A percentile compares a stretch with the other conserved stretches of the same genome.
Evolutionary conservation across 2,888 invertebrate species (phyloP).

Genomic region (Drepana falcataria): DNA sequence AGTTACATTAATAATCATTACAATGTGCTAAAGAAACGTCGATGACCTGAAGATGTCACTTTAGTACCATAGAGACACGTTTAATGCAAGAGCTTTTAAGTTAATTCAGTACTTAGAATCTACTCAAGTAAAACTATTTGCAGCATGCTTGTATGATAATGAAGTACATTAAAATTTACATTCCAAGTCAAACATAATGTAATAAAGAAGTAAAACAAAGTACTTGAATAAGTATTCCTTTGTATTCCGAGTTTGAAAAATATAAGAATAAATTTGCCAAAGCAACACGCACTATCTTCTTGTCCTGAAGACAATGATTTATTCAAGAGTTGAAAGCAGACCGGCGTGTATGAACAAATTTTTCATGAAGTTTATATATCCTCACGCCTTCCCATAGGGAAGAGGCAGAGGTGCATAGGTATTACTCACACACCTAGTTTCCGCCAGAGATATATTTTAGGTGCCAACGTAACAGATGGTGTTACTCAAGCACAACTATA

Average conservation of each 20-base stretch:
- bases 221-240: conserved; percentile 8
- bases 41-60: conserved; percentile 10
- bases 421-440: too few relatives aligned
- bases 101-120: background rate
- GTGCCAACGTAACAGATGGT: too few relatives aligned
- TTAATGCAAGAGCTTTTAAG: conserved; percentile 5
- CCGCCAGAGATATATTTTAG: too few relatives aligned
- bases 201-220: background rate
- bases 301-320: conserved; percentile 64
- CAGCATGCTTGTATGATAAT: conserved; percentile 1
- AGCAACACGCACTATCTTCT: conserved; percentile 67
- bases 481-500: too few relatives aligned
- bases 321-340: conserved; percentile 40
- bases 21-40: conserved; percentile 10
- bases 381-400: too few relatives aligned
- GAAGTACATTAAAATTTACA: background rate
- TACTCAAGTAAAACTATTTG: background rate
- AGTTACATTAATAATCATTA: too few relatives aligned
- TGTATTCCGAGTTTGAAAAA: conserved; percentile 46
- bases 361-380: conserved; percentile 10
- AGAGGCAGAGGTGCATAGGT: too few relatives aligned
- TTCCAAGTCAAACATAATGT: background rate
- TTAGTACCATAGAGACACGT: background rate
- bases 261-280: conserved; percentile 58
- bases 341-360: conserved; percentile 32